Evolutionary conservation across 2,888 invertebrate species (phyloP), one percentile per base, ranked within the genome.

Genomic region (Poecilobothrus nobilitatus): DNA sequence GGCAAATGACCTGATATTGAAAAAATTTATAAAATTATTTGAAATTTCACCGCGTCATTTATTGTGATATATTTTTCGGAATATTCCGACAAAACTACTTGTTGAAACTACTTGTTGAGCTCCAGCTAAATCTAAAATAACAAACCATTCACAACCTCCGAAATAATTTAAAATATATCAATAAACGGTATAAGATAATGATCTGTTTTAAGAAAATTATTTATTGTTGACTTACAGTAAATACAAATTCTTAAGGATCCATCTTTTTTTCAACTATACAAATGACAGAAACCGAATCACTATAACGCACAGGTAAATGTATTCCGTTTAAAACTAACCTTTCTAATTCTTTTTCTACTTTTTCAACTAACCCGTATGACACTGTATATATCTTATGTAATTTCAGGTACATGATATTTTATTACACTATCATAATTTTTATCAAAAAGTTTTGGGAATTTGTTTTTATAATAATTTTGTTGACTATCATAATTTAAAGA

Each of bases 221-320:
- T 72, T 5, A 72, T 68, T 0, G 77, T n/a, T n/a, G n/a, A n/a
- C n/a, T n/a, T n/a, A n/a, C n/a, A n/a, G n/a, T n/a, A n/a, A n/a
- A n/a, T n/a, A n/a, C n/a, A n/a, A n/a, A n/a, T n/a, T n/a, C n/a
- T n/a, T n/a, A n/a, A n/a, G n/a, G n/a, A n/a, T n/a, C n/a, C n/a
- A n/a, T n/a, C n/a, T n/a, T n/a, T n/a, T n/a, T n/a, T n/a, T n/a
- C n/a, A n/a, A n/a, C n/a, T n/a, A n/a, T 75, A 0, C 78, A 76
- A 8, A 78, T 73, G 5, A 77, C 76, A 66, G 73, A 74, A 22
- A 75, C 76, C 76, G 74, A 77, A 44, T 74, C 71, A 63, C 73
- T 74, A 70, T 70, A 66, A 34, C 68, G 71, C 12, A 76, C 70
- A 41, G 73, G 70, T n/a, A 66, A 65, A 62, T 76, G 66, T 41